These are phyloP conservation scores for Dendroctonus ponderosae DNA, from an alignment of 1,140 invertebrate genomes.

Conservation along the genomic window DNA sequence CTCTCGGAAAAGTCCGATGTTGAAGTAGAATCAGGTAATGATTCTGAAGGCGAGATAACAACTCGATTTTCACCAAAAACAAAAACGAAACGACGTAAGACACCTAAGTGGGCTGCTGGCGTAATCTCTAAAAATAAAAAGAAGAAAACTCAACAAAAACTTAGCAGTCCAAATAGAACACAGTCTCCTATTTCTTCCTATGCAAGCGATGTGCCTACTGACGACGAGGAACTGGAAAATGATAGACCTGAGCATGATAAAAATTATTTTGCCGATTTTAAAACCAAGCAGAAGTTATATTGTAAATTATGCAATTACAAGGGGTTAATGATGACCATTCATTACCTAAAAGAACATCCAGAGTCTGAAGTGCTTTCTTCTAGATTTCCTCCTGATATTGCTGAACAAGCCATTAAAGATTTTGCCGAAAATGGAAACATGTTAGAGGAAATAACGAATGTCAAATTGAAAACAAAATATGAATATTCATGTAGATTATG, in stretches of 20 bases:
- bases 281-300: conserved; percentile 46
- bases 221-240: no score
- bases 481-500: conserved; percentile 43
- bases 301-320: conserved; percentile 61
- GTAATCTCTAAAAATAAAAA: conserved; percentile 32
- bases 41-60: conserved; percentile 18
- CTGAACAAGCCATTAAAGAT: conserved; percentile 53
- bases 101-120: conserved; percentile 36
- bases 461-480: conserved; percentile 29
- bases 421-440: conserved; percentile 31
- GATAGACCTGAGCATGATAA: conserved; percentile 38
- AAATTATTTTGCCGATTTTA: conserved; percentile 40
- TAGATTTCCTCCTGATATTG: conserved; percentile 54
- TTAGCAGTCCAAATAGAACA: conserved; percentile 1
- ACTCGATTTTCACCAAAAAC: conserved; percentile 10
- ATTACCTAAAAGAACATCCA: conserved; percentile 64
- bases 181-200: neutral
- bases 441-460: conserved; percentile 24
- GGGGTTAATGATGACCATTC: conserved; percentile 63
- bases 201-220: neutral
- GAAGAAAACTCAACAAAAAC: conserved; percentile 17
- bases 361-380: conserved; percentile 65
- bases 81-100: conserved; percentile 23
- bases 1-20: neutral
- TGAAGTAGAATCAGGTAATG: conserved; percentile 13